These are phyloP conservation scores for Drosophila auraria DNA, from an alignment of 1,140 invertebrate species.

Conservation along the genomic window DNA sequence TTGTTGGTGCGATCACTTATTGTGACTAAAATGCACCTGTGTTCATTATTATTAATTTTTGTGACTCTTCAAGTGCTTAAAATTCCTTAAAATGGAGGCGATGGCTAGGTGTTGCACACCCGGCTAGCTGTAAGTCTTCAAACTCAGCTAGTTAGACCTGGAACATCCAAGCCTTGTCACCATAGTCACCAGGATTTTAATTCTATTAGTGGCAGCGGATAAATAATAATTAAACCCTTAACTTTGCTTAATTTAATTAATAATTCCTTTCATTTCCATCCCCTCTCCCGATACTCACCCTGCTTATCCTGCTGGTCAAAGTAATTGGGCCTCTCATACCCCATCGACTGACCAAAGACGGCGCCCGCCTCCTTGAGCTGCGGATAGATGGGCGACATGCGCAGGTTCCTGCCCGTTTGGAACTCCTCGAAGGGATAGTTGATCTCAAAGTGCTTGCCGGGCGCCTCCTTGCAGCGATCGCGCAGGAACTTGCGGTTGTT, in stretches of 20 bases:
- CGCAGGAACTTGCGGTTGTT: constrained; percentile 97
- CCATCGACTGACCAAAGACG: constrained; percentile 99
- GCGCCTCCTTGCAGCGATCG: constrained; percentile 97
- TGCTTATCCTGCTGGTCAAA: constrained; percentile 89
- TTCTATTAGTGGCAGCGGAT: too few species aligned
- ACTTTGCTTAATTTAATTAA: too few species aligned
- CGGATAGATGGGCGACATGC: constrained; percentile 98
- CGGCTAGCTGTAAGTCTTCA: background rate
- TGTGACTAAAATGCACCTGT: too few species aligned
- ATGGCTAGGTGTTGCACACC: background rate
- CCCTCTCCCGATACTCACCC: constrained; percentile 84
- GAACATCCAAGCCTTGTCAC: background rate
- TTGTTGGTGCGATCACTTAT: too few species aligned
- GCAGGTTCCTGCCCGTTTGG: constrained; percentile 94
- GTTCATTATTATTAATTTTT: background rate
- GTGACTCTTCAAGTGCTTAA: background rate
- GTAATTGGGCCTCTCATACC: constrained; percentile 98
- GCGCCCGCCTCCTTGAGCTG: constrained; percentile 95
- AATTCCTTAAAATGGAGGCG: background rate
- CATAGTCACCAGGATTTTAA: background rate
- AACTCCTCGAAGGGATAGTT: constrained; percentile 95
- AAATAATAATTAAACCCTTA: too few species aligned
- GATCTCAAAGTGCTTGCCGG: constrained; percentile 94
- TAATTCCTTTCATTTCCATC: too few species aligned
- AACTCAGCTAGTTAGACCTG: background rate